A percentile compares a stretch with the other conserved stretches of the same genome.
phyloP scores from a whole-genome alignment of 2,113 vertebrate species.

The Reinhardtius hippoglossoides region DNA sequence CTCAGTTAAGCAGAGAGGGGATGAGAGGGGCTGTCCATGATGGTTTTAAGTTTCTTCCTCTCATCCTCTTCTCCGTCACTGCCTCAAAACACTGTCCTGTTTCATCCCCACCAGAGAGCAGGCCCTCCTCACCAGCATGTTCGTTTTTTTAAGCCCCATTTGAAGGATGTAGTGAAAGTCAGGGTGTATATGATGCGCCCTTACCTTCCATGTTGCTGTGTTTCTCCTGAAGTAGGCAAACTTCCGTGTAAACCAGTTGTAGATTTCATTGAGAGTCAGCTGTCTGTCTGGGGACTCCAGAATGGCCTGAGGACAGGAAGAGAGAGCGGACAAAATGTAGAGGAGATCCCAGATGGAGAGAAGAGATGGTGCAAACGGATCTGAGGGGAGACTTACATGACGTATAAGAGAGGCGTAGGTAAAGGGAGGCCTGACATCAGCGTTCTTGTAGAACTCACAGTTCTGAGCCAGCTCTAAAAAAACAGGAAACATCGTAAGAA shows the following conservation, averaged over 20 bases:
- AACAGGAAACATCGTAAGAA: not conserved
- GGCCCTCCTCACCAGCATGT: no score
- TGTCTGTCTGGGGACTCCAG: constrained; percentile 98
- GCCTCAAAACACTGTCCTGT: no score
- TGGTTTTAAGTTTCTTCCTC: not conserved
- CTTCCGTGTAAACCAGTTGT: constrained; percentile 99
- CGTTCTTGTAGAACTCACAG: constrained; percentile 99
- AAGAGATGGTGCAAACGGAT: not conserved
- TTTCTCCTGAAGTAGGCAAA: constrained; percentile 99
- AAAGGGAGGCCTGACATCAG: constrained; percentile 97
- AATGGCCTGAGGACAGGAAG: constrained; percentile 87
- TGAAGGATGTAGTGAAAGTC: not conserved
- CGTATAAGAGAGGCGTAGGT: constrained; percentile 99
- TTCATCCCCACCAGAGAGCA: no score
- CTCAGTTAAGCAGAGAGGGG: no score
- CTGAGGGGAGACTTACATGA: constrained; percentile 86
- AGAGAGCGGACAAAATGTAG: constrained; percentile 17
- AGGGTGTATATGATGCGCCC: not conserved
- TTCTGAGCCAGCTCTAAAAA: constrained; percentile 96
- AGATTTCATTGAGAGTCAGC: constrained; percentile 98
- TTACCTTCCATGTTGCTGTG: constrained; percentile 99
- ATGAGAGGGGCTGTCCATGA: not conserved
- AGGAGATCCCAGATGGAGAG: not conserved
- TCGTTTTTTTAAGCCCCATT: not conserved
- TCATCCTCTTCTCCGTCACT: not conserved